These are phyloP conservation scores for Pachypanchax playfairii DNA, from an alignment of 2,113 vertebrate species.

Conservation along the genomic window DNA sequence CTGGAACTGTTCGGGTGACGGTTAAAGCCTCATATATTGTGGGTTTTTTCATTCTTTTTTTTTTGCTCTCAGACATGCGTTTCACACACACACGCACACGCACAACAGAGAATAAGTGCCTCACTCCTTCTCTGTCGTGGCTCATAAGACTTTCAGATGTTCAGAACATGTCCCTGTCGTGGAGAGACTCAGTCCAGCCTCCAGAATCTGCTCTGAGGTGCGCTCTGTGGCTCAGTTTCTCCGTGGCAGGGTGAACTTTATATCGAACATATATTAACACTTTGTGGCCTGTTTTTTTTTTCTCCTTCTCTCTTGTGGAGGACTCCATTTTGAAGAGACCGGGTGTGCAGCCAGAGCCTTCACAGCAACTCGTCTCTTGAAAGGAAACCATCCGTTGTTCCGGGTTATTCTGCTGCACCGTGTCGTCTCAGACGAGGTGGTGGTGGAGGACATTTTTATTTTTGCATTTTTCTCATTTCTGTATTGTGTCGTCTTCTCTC, in stretches of 20 bases:
- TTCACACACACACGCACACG: conserved; percentile 15
- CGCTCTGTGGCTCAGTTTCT: conserved; percentile 26
- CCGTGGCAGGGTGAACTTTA: conserved; percentile 61
- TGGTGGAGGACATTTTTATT: conserved; percentile 35
- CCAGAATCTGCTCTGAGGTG: conserved; percentile 17
- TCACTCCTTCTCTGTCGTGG: conserved; percentile 50
- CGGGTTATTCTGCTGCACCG: conserved; percentile 47
- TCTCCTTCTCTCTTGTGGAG: conserved; percentile 45
- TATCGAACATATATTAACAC: conserved; percentile 75
- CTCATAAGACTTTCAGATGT: conserved; percentile 46
- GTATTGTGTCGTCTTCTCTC: conserved; percentile 11
- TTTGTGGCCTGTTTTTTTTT: conserved; percentile 78
- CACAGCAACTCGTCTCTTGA: conserved; percentile 52
- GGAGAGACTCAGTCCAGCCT: conserved; percentile 5
- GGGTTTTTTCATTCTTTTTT: too few species aligned
- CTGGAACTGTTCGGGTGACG: neutral
- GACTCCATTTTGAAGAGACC: conserved; percentile 85
- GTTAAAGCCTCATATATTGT: conserved; percentile 20
- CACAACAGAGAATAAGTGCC: conserved; percentile 20
- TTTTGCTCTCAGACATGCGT: conserved; percentile 15
- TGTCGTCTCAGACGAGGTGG: conserved; percentile 22
- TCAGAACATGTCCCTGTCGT: conserved; percentile 35
- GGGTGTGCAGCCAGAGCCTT: conserved; percentile 56
- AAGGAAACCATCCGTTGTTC: too few species aligned
- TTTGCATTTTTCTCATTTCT: neutral